Base-by-base conservation (phyloP, 2,113 vertebrate species). In the Aleadryas rufinucha region DNA sequence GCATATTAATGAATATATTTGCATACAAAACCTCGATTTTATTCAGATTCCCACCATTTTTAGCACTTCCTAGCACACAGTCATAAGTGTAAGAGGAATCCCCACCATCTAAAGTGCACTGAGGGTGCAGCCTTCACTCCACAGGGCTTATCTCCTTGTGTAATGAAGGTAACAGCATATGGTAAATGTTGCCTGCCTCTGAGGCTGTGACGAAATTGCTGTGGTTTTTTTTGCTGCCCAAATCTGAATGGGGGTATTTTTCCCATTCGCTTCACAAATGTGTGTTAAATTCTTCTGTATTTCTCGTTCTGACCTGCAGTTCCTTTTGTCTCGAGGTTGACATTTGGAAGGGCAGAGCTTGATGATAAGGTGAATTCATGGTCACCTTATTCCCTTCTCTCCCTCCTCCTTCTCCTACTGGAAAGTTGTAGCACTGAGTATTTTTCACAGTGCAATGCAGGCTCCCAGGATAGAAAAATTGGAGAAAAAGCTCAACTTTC, bases 141-240 rank as follows among this genome's bases (percentile, higher is more conserved):
- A 27, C 9, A 22, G 23, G 16, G 9, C 74, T 94, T 86, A 59
- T 82, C 56, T 94, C 39, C 44, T 91, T 19, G 11, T 79, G 33
- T 42, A 90, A 24, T 19, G 50, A 35, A 91, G 57, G 26, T 17
- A 13, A 44, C 28, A 88, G 53, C 47, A 81, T 71, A 86, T 77
- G 59, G 77, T 47, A 90, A 96, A 95, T 26, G 41, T 33, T 82
- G 45, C 41, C 49, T 93, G 39, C 44, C 75, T 97, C 79, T 90
- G 13, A 59, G 78, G 65, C 63, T 37, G 5, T 56, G 30, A 52
- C 3, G 49, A 65, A 79, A 93, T 63, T 56, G 10, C 5, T 39
- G 16, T 84, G 22, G 77, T 93, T 91, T 93, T 52, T 89, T 57
- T 83, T 54, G 47, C 22, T 93, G 76, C 87, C 83, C 84, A 95